Evolutionary conservation across 2,888 invertebrate genomes (phyloP), one percentile per base, ranked within the genome.

Genomic region (Alloscopus bannaensis): DNA sequence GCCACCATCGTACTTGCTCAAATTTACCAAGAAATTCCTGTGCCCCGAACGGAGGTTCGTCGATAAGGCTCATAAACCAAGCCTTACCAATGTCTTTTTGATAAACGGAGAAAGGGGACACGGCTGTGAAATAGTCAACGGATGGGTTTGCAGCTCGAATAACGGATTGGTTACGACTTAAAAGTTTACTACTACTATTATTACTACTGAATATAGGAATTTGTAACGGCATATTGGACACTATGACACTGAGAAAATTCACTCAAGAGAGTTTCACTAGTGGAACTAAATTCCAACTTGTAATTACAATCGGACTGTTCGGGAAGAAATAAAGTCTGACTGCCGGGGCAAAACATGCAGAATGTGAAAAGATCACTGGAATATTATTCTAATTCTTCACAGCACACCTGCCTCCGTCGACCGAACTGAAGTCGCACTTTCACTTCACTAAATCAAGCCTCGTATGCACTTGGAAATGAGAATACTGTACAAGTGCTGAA

Each of bases 1-100:
- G 57, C 81, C 84, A 80, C 81, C 81, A 83, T 45, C 81, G 83
- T 31, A 82, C 84, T 50, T 82, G 80, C 42, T 82, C 83, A 47
- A 80, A 84, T 28, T 69, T 71, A 13, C 71, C 60, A 50, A 71
- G 71, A 36, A 71, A 71, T 31, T 60, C 71, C 18, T 60, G 60
- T 20, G 62, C 71, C 50, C 71, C 47, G 22, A 71, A 71, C 29
- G 71, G 71, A 13, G 71, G 71, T 60, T 71, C 71, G 71, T 71
- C 71, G 29, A 71, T 71, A 26, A 71, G 71, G n/a, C 24, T 71
- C 29, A 47, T 31, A 71, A 71, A 71, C 71, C 71, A 71, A 22
- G 60, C 36, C 22, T 60, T 60, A 50, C 71, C 71, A 60, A 71
- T 71, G 47, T 71, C 71, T 24, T 60, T 47, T 20, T 71, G 60